Percentiles rank a stretch among this genome's conserved stretches.
Conservation (phyloP, 1,140 invertebrate species). For the Macrobrachium rosenbergii region DNA sequence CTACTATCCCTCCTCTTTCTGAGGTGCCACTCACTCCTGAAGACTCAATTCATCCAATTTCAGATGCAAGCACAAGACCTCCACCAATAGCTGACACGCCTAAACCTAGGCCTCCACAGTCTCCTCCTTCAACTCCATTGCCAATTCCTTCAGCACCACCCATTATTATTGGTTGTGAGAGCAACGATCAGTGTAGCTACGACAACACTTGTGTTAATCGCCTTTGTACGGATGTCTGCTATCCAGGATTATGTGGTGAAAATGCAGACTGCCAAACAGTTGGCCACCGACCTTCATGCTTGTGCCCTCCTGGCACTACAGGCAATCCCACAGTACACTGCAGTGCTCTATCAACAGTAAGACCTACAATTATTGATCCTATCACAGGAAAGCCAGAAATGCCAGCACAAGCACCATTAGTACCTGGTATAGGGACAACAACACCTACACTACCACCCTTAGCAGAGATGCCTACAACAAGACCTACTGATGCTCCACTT, state of each 20-base stretch:
- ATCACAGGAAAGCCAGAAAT: conserved; percentile 10
- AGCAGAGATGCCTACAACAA: conserved; percentile 29
- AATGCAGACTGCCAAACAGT: conserved; percentile 68
- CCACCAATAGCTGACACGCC: conserved; percentile 50
- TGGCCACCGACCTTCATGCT: conserved; percentile 66
- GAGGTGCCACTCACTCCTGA: conserved; percentile 25
- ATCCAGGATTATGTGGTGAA: conserved; percentile 84
- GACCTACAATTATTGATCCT: conserved; percentile 29
- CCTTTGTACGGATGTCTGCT: conserved; percentile 85
- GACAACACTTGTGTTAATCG: conserved; percentile 76
- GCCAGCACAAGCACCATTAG: conserved; percentile 13
- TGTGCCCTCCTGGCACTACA: conserved; percentile 83
- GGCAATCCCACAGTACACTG: conserved; percentile 80
- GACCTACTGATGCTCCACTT: conserved; percentile 24
- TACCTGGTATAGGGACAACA: conserved; percentile 15
- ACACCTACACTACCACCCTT: conserved; percentile 46
- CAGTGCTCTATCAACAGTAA: conserved; percentile 37
- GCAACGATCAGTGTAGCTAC: conserved; percentile 76
- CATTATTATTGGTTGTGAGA: conserved; percentile 74
- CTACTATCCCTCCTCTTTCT: conserved; percentile 43
- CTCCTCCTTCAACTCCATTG: conserved; percentile 76
- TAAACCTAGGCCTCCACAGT: conserved; percentile 27
- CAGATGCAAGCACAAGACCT: conserved; percentile 46
- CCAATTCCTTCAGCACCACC: conserved; percentile 74
- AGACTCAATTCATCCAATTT: conserved; percentile 48